A percentile compares a stretch with the other conserved stretches of the same genome.
Evolutionary conservation across 2,888 invertebrate genomes (phyloP).

Genomic region (Caenorhabditis becei): DNA sequence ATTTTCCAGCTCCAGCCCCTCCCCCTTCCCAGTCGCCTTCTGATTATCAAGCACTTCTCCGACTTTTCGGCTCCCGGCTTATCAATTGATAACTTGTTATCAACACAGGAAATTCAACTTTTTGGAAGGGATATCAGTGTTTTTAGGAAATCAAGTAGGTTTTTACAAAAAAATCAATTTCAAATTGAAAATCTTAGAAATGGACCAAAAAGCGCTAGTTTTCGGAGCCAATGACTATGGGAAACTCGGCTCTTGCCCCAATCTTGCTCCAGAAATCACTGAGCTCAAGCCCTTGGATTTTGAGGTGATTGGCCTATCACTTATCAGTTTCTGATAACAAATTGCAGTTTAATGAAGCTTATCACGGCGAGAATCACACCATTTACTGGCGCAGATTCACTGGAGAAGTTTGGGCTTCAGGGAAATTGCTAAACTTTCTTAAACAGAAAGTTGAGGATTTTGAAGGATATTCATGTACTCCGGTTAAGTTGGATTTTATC

Average conservation of each 20-base stretch:
- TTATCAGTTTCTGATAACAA: too few relatives aligned
- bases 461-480: neutral
- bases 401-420: constrained; percentile 22
- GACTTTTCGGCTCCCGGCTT: neutral
- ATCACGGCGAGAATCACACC: constrained; percentile 1
- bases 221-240: neutral
- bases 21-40: neutral
- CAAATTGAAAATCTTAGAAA: neutral
- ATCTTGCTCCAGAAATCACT: neutral
- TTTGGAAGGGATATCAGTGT: neutral
- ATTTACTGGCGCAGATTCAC: constrained; percentile 1
- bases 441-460: neutral
- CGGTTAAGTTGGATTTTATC: neutral
- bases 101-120: neutral
- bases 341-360: constrained; percentile 1
- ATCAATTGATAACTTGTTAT: neutral
- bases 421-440: constrained; percentile 2
- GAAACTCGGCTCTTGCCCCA: neutral
- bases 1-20: neutral
- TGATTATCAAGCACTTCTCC: constrained; percentile 3
- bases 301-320: neutral
- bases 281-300: neutral
- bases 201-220: neutral
- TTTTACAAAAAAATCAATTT: neutral
- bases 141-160: constrained; percentile 2